These are phyloP conservation scores for Podotricha telesiphe DNA, from an alignment of 2,888 invertebrate genomes.

Conservation along the genomic window DNA sequence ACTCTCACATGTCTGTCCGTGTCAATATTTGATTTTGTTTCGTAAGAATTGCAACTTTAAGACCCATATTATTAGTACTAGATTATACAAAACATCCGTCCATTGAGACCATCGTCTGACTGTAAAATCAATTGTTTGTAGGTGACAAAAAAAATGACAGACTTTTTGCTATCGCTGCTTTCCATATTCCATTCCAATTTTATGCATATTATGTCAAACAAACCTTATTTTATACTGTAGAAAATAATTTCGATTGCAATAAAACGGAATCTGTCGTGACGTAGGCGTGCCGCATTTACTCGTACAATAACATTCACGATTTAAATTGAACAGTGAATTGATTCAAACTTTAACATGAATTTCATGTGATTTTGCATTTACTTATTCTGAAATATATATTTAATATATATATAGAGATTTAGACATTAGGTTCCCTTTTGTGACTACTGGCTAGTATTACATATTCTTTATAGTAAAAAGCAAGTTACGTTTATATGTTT, in stretches of 20 bases:
- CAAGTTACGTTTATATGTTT: too few species aligned
- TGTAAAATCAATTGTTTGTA: too few species aligned
- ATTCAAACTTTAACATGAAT: slow-evolving; percentile 10
- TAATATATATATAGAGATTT: too few species aligned
- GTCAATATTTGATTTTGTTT: slow-evolving; percentile 48
- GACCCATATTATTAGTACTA: slow-evolving; percentile 10
- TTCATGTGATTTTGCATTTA: neutral
- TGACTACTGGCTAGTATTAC: too few species aligned
- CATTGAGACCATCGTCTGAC: too few species aligned
- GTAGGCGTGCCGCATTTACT: slow-evolving; percentile 42
- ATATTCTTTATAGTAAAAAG: too few species aligned
- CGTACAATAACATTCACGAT: slow-evolving; percentile 24
- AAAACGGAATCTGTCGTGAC: slow-evolving; percentile 46
- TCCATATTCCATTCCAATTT: neutral
- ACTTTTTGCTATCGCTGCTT: neutral
- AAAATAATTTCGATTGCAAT: slow-evolving; percentile 50
- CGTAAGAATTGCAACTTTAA: slow-evolving; percentile 36
- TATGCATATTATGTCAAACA: slow-evolving; percentile 29
- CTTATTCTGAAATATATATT: too few species aligned
- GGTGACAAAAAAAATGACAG: neutral
- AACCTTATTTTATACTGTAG: slow-evolving; percentile 45
- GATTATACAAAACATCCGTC: neutral
- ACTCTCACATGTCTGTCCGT: slow-evolving; percentile 55
- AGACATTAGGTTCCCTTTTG: too few species aligned
- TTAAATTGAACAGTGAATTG: slow-evolving; percentile 27